These are phyloP conservation scores for Dolichopus griseipennis DNA, from an alignment of 2,888 invertebrate species.

Conservation along the genomic window DNA sequence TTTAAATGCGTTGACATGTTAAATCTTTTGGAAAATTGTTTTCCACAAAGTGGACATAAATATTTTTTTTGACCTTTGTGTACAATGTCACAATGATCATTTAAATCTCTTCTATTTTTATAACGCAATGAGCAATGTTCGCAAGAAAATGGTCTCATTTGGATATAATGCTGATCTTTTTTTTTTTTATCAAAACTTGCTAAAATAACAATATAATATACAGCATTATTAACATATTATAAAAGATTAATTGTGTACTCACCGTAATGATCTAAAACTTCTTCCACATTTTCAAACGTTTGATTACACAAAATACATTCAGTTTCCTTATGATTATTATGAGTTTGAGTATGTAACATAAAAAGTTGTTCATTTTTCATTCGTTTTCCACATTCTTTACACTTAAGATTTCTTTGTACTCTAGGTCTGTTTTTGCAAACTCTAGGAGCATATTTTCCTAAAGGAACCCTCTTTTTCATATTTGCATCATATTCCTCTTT, in stretches of 20 bases:
- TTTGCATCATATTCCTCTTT: too few relatives aligned
- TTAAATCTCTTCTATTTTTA: not conserved
- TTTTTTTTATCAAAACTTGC: not conserved
- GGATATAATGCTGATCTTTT: not conserved
- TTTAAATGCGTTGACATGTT: not conserved
- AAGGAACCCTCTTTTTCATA: too few relatives aligned
- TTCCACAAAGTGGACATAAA: not conserved
- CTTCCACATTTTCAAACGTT: not conserved
- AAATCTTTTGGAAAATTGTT: not conserved
- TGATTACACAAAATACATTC: not conserved
- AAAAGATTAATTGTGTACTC: not conserved
- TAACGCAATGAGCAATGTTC: not conserved
- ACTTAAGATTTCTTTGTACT: not conserved
- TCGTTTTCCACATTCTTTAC: not conserved
- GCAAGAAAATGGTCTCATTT: not conserved
- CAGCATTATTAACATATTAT: too few relatives aligned
- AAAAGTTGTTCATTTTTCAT: conserved; percentile 4
- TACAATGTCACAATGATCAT: not conserved
- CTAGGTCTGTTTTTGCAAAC: not conserved
- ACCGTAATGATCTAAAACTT: not conserved
- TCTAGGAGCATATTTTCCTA: too few relatives aligned
- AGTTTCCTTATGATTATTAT: not conserved
- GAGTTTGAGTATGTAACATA: not conserved
- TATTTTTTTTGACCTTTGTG: not conserved
- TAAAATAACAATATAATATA: not conserved